phyloP scores from a whole-genome alignment of 2,797 vertebrate genomes.

The Halcyon chelicuti region DNA sequence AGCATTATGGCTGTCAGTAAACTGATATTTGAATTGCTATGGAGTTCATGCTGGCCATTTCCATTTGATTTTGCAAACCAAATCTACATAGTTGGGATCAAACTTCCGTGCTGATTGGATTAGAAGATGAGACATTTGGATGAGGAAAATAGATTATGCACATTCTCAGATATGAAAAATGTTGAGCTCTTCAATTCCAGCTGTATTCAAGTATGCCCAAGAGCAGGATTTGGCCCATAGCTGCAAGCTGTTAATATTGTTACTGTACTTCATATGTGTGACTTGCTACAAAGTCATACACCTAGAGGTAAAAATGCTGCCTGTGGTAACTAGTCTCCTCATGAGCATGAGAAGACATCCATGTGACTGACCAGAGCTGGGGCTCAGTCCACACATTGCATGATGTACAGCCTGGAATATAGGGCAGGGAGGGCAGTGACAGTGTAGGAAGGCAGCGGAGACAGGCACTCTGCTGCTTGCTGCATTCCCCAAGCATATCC shows the following conservation, averaged over 20 bases:
- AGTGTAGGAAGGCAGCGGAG: rapidly evolving
- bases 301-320: not conserved
- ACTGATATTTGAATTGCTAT: not conserved
- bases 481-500: rapidly evolving
- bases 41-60: not conserved
- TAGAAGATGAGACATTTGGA: not conserved
- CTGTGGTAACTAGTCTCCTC: not conserved
- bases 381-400: rapidly evolving
- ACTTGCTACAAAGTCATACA: not conserved
- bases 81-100: rapidly evolving
- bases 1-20: not conserved
- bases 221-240: not conserved
- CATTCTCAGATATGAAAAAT: not conserved
- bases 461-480: not conserved
- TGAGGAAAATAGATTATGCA: not conserved
- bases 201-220: not conserved
- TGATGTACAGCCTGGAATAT: not conserved
- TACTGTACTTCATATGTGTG: not conserved
- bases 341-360: not conserved
- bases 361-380: not conserved
- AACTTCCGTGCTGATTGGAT: not conserved
- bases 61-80: not conserved
- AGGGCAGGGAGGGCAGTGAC: not conserved
- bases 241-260: not conserved
- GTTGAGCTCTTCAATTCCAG: not conserved